These are phyloP conservation scores for Cephus runcator DNA, from an alignment of 2,888 invertebrate genomes.

Conservation along the genomic window DNA sequence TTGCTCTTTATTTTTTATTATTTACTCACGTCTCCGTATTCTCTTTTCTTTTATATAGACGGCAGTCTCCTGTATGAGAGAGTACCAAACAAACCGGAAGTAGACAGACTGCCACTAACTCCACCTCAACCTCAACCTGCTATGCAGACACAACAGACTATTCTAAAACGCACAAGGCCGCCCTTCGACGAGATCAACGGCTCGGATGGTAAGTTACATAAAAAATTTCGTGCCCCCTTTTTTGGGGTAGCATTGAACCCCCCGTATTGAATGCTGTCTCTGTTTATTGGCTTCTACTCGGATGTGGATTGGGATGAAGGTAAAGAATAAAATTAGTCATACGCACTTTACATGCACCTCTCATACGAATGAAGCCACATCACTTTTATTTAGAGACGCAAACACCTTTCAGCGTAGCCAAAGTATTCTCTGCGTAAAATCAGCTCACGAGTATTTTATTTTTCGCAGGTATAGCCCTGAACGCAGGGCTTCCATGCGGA, in stretches of 20 bases:
- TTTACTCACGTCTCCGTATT: slow-evolving; percentile 1
- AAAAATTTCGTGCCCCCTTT: background rate
- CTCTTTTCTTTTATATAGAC: slow-evolving; percentile 68
- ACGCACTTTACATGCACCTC: background rate
- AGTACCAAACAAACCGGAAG: slow-evolving; percentile 81
- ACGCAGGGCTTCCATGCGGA: slow-evolving; percentile 53
- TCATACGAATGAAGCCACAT: background rate
- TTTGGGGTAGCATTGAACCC: slow-evolving; percentile 19
- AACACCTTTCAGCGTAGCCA: background rate
- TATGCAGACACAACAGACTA: slow-evolving; percentile 65
- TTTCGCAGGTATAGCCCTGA: slow-evolving; percentile 58
- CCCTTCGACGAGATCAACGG: slow-evolving; percentile 91
- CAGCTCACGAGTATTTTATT: slow-evolving; percentile 1
- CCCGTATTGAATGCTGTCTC: slow-evolving; percentile 58
- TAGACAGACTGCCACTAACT: slow-evolving; percentile 74
- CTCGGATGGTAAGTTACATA: slow-evolving; percentile 79
- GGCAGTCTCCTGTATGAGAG: slow-evolving; percentile 90
- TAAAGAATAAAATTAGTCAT: slow-evolving; percentile 56
- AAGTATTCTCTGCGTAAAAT: background rate
- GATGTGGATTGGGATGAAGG: slow-evolving; percentile 75
- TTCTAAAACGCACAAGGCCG: slow-evolving; percentile 79
- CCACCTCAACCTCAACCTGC: slow-evolving; percentile 62
- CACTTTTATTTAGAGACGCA: background rate
- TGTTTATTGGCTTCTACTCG: slow-evolving; percentile 71
- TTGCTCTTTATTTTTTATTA: slow-evolving; percentile 4